phyloP scores from a whole-genome alignment of 2,888 invertebrate species.

The Parnassius mnemosyne region DNA sequence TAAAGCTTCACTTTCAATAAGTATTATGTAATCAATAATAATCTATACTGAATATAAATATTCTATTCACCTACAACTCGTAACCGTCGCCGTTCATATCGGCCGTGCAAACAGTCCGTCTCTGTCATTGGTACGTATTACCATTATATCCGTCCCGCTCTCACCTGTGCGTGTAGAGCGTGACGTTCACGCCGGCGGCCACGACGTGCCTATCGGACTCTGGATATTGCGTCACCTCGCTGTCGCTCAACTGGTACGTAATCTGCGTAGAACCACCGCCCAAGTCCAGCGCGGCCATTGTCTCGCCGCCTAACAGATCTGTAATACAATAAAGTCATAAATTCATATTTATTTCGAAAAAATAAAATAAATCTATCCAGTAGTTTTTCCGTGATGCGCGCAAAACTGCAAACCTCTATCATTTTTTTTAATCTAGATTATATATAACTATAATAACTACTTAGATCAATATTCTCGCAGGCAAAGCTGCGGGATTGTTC shows the following conservation, averaged over 20 bases:
- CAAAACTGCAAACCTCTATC: too few relatives aligned
- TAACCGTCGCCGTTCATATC: too few relatives aligned
- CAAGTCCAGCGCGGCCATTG: constrained; percentile 93
- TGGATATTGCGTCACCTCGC: constrained; percentile 41
- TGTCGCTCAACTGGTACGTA: constrained; percentile 72
- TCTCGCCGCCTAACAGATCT: constrained; percentile 62
- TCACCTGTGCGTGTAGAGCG: constrained; percentile 73
- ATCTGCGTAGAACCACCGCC: constrained; percentile 91
- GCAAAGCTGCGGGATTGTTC: too few relatives aligned
- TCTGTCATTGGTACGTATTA: too few relatives aligned
- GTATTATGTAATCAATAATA: too few relatives aligned
- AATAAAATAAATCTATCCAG: too few relatives aligned
- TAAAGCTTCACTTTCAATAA: too few relatives aligned
- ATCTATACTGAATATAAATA: too few relatives aligned
- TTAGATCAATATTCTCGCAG: neutral
- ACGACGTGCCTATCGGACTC: constrained; percentile 53
- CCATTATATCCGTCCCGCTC: constrained; percentile 16
- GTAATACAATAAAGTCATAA: constrained; percentile 6
- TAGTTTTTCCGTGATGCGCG: too few relatives aligned
- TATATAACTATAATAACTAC: neutral
- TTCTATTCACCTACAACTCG: too few relatives aligned
- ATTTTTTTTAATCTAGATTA: neutral
- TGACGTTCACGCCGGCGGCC: constrained; percentile 64
- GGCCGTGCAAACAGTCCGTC: too few relatives aligned
- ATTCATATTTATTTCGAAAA: neutral